Conservation (phyloP, 2,113 vertebrate species). For the Phrynosoma blainvillii region DNA sequence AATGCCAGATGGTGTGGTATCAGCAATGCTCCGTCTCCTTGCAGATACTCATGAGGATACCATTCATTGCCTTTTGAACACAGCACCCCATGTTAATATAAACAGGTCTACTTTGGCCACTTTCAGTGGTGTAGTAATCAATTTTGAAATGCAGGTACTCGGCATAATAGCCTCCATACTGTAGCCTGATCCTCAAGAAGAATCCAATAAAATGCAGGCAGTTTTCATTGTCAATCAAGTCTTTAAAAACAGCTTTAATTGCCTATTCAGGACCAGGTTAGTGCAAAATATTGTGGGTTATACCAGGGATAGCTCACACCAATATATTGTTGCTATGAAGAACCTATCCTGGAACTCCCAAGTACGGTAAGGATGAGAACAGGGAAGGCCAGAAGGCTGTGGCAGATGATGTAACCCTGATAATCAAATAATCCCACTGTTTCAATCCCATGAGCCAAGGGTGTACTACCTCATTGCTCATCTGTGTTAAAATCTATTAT, state of each 20-base stretch:
- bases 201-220: neutral
- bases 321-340: too few relatives aligned
- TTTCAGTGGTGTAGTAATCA: neutral
- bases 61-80: neutral
- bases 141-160: neutral
- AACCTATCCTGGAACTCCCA: too few relatives aligned
- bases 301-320: too few relatives aligned
- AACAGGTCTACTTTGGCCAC: neutral
- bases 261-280: too few relatives aligned
- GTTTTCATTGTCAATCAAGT: neutral
- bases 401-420: neutral
- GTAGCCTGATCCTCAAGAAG: neutral
- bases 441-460: neutral
- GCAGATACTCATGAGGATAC: neutral
- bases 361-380: neutral
- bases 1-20: neutral
- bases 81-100: neutral
- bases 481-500: neutral
- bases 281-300: too few relatives aligned
- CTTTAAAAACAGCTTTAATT: too few relatives aligned
- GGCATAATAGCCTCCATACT: neutral
- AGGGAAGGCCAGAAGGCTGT: neutral
- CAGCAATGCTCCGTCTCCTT: neutral
- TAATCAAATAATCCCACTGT: neutral
- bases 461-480: neutral